phyloP scores from a whole-genome alignment of 2,888 invertebrate species.

The Nemotelus pantherinus region DNA sequence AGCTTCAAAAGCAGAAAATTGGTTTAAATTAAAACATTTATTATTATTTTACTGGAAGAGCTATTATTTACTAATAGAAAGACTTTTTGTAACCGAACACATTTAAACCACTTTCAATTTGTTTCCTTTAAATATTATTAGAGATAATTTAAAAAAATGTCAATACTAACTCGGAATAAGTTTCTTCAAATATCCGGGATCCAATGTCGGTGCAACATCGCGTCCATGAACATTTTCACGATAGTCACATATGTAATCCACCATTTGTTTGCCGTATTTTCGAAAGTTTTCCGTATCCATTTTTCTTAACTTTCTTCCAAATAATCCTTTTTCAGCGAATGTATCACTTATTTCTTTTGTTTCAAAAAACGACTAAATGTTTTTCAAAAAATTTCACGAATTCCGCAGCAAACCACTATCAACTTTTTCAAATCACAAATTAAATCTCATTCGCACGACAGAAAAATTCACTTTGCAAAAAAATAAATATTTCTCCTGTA shows the following conservation, averaged over 20 bases:
- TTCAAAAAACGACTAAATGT: too few relatives aligned
- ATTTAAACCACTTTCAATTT: too few relatives aligned
- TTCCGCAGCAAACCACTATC: not conserved
- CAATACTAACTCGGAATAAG: conserved; percentile 69
- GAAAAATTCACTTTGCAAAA: not conserved
- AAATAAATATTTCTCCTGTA: not conserved
- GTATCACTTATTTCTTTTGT: not conserved
- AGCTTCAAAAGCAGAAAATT: too few relatives aligned
- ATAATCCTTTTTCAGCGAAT: conserved; percentile 8
- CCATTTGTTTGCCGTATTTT: conserved; percentile 79
- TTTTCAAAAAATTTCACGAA: not conserved
- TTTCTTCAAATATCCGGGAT: conserved; percentile 80
- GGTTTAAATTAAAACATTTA: too few relatives aligned
- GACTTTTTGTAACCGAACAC: too few relatives aligned
- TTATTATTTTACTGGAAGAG: too few relatives aligned
- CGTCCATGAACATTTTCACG: conserved; percentile 73
- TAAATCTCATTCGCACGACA: not conserved
- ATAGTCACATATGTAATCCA: conserved; percentile 85
- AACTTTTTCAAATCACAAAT: not conserved
- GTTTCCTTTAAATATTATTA: too few relatives aligned
- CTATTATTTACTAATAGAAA: too few relatives aligned
- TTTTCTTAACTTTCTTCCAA: conserved; percentile 52
- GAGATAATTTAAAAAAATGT: too few relatives aligned
- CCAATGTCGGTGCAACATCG: conserved; percentile 76
- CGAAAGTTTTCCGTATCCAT: conserved; percentile 84